Base-by-base conservation (phyloP, 2,113 vertebrate species). In the Antigone vipio region DNA sequence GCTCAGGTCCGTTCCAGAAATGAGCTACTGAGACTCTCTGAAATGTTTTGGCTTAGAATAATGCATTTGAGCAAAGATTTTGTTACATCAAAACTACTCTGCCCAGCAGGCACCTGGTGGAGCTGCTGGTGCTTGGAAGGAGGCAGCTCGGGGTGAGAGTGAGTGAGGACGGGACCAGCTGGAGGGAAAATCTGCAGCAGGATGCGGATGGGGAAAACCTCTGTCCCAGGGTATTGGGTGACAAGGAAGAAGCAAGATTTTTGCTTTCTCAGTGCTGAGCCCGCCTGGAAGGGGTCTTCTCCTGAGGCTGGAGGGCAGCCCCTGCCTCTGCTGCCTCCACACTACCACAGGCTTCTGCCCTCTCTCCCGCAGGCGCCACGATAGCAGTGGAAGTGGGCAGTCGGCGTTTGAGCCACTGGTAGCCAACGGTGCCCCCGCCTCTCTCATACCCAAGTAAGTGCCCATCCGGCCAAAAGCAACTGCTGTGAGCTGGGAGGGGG, bases 371-470 rank as follows among this genome's bases (percentile, higher is more conserved):
- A 99, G 99, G 96, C 99, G 99, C 66, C 99, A 99, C 0, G 98
- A 99, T 88, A 99, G 99, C 91, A 98, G 98, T 69, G 99, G 98
- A 69, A 99, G 99, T 11, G 98, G 98, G 12, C 99, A 99, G 59
- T 99, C 98, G 2, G 98, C 99, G 0, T 99, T 99, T 88, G 99
- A 99, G 75, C 98, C 99, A 0, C 97, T 99, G 35, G 91, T 99
- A 52, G 98, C 98, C 89, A 99, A 99, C 4, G 99, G 99, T 79
- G 97, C 97, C 16, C 98, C 98, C 0, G 98, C 99, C 38, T 98
- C 98, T 91, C 98, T 99, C 69, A 97, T 99, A 86, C 99, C 99
- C 49, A 99, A 99, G 99, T 99, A 98, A 98, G 99, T 98, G 42
- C 20, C 19, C 7, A 2, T 0, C 0, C 0, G 6, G 73, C n/a